Evolutionary conservation across 2,888 invertebrate genomes (phyloP), one percentile per base, ranked within the genome.

Genomic region (Macroteleia sp.): DNA sequence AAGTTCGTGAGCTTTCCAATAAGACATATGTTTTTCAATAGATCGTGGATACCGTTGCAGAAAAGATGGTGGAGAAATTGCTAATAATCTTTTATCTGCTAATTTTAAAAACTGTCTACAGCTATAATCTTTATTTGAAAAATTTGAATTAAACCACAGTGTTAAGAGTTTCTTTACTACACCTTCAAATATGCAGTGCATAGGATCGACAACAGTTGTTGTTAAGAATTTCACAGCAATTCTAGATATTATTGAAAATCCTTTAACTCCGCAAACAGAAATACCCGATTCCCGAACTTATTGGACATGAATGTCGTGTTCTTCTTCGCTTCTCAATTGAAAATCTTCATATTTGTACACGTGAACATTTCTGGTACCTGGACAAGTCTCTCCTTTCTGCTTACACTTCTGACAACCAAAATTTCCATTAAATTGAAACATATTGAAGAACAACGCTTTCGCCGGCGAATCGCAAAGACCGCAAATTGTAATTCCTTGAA

Each of bases 171-270:
- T 62, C 19, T 36, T 52, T 22, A 42, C 10, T 4, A 42, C 25
- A 16, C 64, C 52, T 32, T 64, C 64, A 17, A 64, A 64, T n/a
- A 52, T 9, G 10, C 42, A 39, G 25, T 64, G 62, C 62, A 62
- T 62, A 0, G 36, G 14, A 14, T 62, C 62, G 9, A 62, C 19
- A 16, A 17, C 2, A 3, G 64, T 52, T 8, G 52, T 42, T 20
- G 8, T 10, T 10, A 64, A 19, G 9, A 41, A 52, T 16, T 64
- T 36, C n/a, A 36, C 10, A 6, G 32, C 41, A 20, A 62, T 16
- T 0, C 9, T 14, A 3, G 50, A 39, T 0, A 62, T 8, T 10
- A 61, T 17, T 22, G 52, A 17, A 19, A 8, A 32, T 3, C 64
- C 50, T 52, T 64, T 64, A 9, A 64, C 52, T 1, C 64, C 52